A percentile compares a stretch with the other conserved stretches of the same genome.
Evolutionary conservation across 1,140 invertebrate genomes (phyloP).

Genomic region (Aphaenogaster floridana): DNA sequence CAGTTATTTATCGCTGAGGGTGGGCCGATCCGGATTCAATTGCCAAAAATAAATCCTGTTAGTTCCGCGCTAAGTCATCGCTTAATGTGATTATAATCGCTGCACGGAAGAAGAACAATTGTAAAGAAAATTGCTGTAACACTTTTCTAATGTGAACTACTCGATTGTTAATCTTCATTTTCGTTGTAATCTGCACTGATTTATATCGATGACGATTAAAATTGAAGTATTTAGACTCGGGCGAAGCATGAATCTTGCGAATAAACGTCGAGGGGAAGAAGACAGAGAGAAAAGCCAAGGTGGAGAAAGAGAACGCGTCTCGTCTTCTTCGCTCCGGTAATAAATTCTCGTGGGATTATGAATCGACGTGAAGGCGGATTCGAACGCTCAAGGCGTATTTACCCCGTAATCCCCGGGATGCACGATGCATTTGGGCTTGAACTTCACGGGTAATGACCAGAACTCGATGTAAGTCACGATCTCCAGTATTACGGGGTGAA

Average conservation of each 20-base stretch:
- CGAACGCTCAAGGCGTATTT: slow-evolving; percentile 61
- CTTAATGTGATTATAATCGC: background rate
- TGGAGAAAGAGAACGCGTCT: background rate
- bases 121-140: background rate
- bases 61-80: background rate
- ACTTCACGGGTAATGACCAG: slow-evolving; percentile 70
- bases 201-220: slow-evolving; percentile 24
- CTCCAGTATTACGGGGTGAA: slow-evolving; percentile 48
- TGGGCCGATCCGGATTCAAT: background rate
- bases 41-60: background rate
- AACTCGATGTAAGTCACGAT: slow-evolving; percentile 73
- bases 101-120: background rate
- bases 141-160: background rate
- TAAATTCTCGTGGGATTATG: slow-evolving; percentile 76
- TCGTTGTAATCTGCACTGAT: background rate
- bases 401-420: slow-evolving; percentile 66
- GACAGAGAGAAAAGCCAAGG: background rate
- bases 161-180: background rate
- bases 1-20: background rate
- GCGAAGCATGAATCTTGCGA: slow-evolving; percentile 13
- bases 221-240: slow-evolving; percentile 5
- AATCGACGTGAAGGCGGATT: slow-evolving; percentile 69
- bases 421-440: slow-evolving; percentile 64
- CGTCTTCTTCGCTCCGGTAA: slow-evolving; percentile 58
- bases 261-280: background rate